Conservation (phyloP, 2,888 invertebrate species). For the Cantharis flavilabris region DNA sequence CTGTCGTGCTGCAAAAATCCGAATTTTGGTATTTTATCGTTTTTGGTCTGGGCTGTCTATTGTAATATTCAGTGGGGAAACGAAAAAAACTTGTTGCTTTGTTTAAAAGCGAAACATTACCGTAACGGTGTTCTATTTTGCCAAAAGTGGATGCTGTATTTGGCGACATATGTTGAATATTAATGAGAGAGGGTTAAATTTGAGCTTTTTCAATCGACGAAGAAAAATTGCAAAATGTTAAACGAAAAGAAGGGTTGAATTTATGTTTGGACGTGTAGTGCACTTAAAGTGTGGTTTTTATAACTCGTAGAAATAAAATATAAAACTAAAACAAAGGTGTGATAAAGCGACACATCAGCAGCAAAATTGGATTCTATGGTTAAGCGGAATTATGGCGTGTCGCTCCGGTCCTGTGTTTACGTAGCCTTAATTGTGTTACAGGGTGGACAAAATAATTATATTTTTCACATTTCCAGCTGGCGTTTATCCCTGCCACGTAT, state of each 20-base stretch:
- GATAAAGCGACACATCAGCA: background rate
- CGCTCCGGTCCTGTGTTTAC: background rate
- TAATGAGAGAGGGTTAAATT: background rate
- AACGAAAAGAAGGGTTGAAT: background rate
- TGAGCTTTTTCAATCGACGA: background rate
- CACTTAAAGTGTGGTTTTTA: background rate
- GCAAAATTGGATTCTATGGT: background rate
- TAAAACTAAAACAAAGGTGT: background rate
- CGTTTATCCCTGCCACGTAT: background rate
- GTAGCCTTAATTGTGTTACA: background rate
- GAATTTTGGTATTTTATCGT: background rate
- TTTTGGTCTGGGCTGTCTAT: background rate
- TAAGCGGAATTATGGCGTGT: background rate
- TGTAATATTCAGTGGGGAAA: background rate
- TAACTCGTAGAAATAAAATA: background rate
- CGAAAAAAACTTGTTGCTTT: background rate
- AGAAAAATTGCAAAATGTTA: background rate
- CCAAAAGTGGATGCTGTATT: background rate
- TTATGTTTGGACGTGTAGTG: background rate
- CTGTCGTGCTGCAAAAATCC: background rate
- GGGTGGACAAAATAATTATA: background rate
- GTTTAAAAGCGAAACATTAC: background rate
- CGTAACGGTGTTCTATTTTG: background rate
- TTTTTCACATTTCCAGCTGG: background rate
- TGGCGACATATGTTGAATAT: background rate